Percentiles rank a stretch among this genome's conserved stretches.
These are phyloP conservation scores for Echeneis naucrates DNA, from an alignment of 2,797 vertebrate genomes.

Conservation along the genomic window DNA sequence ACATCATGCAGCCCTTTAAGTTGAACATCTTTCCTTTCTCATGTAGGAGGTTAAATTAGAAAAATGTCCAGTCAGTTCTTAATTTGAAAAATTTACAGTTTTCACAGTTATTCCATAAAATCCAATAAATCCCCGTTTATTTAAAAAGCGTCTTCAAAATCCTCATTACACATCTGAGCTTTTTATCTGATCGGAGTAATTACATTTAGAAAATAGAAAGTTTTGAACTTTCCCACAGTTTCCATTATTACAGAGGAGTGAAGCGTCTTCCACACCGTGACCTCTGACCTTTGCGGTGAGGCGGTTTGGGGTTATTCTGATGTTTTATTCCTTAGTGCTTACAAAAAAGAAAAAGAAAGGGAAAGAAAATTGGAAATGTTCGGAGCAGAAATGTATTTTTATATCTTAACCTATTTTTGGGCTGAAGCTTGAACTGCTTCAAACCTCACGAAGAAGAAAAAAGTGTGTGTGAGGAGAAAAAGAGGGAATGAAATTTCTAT, in stretches of 20 bases:
- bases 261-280: constrained; percentile 38
- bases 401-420: not conserved
- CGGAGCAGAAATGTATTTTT: not conserved
- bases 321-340: not conserved
- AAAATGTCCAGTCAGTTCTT: not conserved
- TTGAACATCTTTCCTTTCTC: not conserved
- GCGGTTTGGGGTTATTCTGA: not conserved
- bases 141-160: not conserved
- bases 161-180: not conserved
- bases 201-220: not conserved
- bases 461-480: constrained; percentile 16
- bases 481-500: constrained; percentile 11
- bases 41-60: not conserved
- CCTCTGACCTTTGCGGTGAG: constrained; percentile 48
- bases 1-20: not conserved
- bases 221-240: not conserved
- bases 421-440: constrained; percentile 2
- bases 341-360: too few species aligned
- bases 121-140: not conserved
- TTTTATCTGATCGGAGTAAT: too few species aligned
- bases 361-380: not conserved
- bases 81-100: not conserved
- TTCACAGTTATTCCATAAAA: not conserved
- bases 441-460: constrained; percentile 40
- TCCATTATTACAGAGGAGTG: not conserved